Evolutionary conservation across 2,888 invertebrate genomes (phyloP).

Genomic region (Synergus japonicus): DNA sequence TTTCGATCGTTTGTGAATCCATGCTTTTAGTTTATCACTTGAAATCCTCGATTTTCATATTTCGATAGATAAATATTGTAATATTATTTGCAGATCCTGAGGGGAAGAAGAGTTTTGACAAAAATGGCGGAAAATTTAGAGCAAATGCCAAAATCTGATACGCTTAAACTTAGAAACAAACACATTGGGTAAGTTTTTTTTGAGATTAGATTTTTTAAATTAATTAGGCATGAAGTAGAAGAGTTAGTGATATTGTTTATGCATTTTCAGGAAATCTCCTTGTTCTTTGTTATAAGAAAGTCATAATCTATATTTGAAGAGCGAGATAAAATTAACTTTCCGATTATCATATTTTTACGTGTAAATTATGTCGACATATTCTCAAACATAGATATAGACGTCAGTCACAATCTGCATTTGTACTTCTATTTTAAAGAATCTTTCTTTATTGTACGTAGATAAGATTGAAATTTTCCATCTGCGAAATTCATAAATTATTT

Average conservation of each 20-base stretch:
- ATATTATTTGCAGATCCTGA: slow-evolving; percentile 4
- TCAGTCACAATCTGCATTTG: no score
- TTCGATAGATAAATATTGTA: neutral
- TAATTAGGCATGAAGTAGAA: neutral
- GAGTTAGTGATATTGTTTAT: neutral
- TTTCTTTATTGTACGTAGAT: neutral
- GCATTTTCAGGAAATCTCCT: neutral
- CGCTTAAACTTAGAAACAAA: slow-evolving; percentile 88
- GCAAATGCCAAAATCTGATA: slow-evolving; percentile 88
- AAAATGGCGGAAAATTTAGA: slow-evolving; percentile 81
- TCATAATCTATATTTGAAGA: neutral
- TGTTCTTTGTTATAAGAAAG: neutral
- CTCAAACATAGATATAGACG: neutral
- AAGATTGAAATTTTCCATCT: neutral
- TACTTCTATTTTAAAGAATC: no score
- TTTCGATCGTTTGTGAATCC: neutral
- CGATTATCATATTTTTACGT: neutral
- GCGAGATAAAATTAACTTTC: neutral
- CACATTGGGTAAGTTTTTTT: slow-evolving; percentile 86
- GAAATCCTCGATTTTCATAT: neutral
- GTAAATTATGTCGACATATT: neutral
- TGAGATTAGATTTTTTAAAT: neutral
- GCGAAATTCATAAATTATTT: neutral
- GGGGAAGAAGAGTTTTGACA: neutral
- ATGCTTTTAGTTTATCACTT: neutral